Conservation (phyloP, 2,797 vertebrate genomes). For the Acipenser ruthenus region DNA sequence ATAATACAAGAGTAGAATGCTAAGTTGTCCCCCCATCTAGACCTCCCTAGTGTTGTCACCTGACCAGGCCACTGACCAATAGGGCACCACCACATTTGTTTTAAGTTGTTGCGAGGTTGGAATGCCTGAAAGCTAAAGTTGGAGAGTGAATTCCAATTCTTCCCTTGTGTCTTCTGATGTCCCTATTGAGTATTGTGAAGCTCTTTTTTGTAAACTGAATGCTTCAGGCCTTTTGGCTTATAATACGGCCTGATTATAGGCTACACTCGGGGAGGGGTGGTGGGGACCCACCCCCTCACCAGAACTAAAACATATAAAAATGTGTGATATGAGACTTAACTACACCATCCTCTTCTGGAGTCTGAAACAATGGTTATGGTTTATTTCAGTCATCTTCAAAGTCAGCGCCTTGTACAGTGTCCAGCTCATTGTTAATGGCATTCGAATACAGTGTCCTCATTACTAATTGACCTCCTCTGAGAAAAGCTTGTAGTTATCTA, state of each 20-base stretch:
- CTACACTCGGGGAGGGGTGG: neutral
- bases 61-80: constrained; percentile 43
- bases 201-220: constrained; percentile 20
- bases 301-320: neutral
- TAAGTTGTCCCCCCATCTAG: constrained; percentile 34
- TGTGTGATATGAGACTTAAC: neutral
- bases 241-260: constrained; percentile 3
- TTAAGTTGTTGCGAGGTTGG: constrained; percentile 35
- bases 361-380: neutral
- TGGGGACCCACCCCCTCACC: neutral
- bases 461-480: too few relatives aligned
- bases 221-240: constrained; percentile 9
- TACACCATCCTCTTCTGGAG: neutral
- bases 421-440: too few relatives aligned
- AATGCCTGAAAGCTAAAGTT: constrained; percentile 13
- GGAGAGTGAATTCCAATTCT: constrained; percentile 24
- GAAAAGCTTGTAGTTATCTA: too few relatives aligned
- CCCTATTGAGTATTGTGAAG: constrained; percentile 17
- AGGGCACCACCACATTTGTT: constrained; percentile 23
- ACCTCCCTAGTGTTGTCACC: constrained; percentile 47
- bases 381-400: too few relatives aligned
- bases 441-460: too few relatives aligned
- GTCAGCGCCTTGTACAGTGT: too few relatives aligned
- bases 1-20: constrained; percentile 61
- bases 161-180: constrained; percentile 23